Evolutionary conservation across 1,140 invertebrate species (phyloP).

Genomic region (Trichogramma pretiosum): DNA sequence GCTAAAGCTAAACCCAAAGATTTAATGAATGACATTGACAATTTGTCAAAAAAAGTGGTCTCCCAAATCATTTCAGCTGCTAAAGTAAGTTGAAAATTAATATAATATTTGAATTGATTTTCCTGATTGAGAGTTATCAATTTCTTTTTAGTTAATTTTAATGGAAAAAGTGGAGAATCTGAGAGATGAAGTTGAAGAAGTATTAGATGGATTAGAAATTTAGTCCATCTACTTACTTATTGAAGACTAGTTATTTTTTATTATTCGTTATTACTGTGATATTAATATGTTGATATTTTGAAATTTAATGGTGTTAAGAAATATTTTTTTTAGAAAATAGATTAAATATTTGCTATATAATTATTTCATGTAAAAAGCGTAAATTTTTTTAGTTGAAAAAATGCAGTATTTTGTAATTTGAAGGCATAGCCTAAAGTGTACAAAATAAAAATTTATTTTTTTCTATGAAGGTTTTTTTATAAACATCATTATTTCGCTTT

Average conservation of each 20-base stretch:
- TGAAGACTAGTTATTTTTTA: conserved; percentile 2
- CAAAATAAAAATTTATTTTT: not conserved
- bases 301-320: too few relatives aligned
- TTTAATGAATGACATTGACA: conserved; percentile 57
- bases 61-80: conserved; percentile 74
- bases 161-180: conserved; percentile 72
- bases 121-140: not conserved
- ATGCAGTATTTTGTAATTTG: not conserved
- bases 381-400: too few relatives aligned
- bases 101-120: not conserved
- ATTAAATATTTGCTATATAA: too few relatives aligned
- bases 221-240: conserved; percentile 20
- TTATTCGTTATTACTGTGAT: conserved; percentile 6
- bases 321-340: too few relatives aligned
- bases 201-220: conserved; percentile 49
- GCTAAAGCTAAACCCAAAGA: conserved; percentile 59
- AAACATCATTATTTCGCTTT: too few relatives aligned
- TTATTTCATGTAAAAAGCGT: too few relatives aligned
- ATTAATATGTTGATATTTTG: too few relatives aligned
- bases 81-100: conserved; percentile 50
- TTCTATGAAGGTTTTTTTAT: conserved; percentile 1
- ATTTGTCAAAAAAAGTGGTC: conserved; percentile 61
- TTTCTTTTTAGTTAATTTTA: conserved; percentile 60
- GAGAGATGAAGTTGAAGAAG: conserved; percentile 67
- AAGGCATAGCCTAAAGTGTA: not conserved